A percentile compares a stretch with the other conserved stretches of the same genome.
These are phyloP conservation scores for Heliornis fulica DNA, from an alignment of 2,113 vertebrate genomes.

Conservation along the genomic window DNA sequence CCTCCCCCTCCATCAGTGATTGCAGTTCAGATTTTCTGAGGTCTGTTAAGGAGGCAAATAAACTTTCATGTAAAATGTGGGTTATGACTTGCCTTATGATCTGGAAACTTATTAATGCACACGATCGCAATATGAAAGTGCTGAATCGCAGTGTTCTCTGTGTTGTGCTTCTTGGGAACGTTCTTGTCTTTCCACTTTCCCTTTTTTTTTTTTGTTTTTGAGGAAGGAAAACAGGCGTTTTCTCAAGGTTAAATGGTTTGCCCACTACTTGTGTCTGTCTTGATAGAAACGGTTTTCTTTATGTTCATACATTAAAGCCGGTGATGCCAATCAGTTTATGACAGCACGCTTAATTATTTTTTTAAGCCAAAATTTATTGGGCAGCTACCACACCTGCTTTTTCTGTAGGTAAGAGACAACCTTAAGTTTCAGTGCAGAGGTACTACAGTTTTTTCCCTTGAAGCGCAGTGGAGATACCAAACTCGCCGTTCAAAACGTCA, in stretches of 20 bases:
- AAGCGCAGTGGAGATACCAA: not conserved
- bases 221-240: not conserved
- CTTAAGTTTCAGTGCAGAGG: not conserved
- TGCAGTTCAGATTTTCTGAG: conserved; percentile 45
- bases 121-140: not conserved
- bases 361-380: not conserved
- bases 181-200: not conserved
- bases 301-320: not conserved
- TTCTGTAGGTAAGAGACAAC: not conserved
- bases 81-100: conserved; percentile 42
- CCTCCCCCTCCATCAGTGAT: not conserved
- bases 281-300: not conserved
- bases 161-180: not conserved
- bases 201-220: not conserved
- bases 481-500: not conserved
- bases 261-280: not conserved
- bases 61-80: not conserved
- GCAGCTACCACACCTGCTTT: not conserved
- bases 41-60: conserved; percentile 31
- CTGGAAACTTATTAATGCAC: conserved; percentile 8
- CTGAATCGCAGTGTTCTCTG: not conserved
- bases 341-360: not conserved
- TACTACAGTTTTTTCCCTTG: not conserved
- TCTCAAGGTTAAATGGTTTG: not conserved
- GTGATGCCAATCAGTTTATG: not conserved